phyloP scores from a whole-genome alignment of 2,888 invertebrate species.

The Horisme vitalbata region DNA sequence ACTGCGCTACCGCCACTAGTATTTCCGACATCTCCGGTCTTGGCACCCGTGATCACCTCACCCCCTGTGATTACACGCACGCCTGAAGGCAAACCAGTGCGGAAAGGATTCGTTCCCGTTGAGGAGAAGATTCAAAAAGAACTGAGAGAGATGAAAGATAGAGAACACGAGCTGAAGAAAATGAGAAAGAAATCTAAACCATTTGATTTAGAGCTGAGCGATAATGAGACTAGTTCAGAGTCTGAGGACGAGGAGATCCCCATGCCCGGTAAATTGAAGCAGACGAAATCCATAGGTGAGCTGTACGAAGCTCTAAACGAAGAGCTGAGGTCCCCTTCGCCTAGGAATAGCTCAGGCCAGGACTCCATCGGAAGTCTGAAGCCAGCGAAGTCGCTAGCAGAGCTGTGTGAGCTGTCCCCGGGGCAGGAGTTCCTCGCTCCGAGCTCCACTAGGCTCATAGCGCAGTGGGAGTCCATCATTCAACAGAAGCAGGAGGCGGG shows the following conservation, averaged over 20 bases:
- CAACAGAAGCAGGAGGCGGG: slow-evolving; percentile 84
- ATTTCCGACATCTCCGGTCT: slow-evolving; percentile 57
- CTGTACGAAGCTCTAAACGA: slow-evolving; percentile 84
- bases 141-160: slow-evolving; percentile 90
- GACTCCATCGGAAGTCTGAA: slow-evolving; percentile 80
- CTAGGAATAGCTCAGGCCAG: slow-evolving; percentile 69
- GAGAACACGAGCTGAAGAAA: slow-evolving; percentile 90
- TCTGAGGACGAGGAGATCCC: slow-evolving; percentile 84
- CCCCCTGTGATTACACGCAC: slow-evolving; percentile 74
- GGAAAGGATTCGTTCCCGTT: slow-evolving; percentile 92
- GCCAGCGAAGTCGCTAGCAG: slow-evolving; percentile 86
- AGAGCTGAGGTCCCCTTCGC: slow-evolving; percentile 73
- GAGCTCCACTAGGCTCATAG: slow-evolving; percentile 88
- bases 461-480: slow-evolving; percentile 92
- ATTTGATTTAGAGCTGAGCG: slow-evolving; percentile 85
- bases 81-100: slow-evolving; percentile 84
- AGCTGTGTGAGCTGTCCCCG: slow-evolving; percentile 85
- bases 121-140: slow-evolving; percentile 95
- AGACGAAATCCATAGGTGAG: slow-evolving; percentile 86
- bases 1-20: slow-evolving; percentile 54
- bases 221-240: slow-evolving; percentile 82
- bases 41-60: slow-evolving; percentile 47
- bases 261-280: slow-evolving; percentile 83
- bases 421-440: slow-evolving; percentile 85
- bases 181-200: slow-evolving; percentile 84